Percentiles rank a stretch among this genome's conserved stretches.
These are phyloP conservation scores for Pelvicachromis taeniatus DNA, from an alignment of 2,113 vertebrate genomes.

Conservation along the genomic window DNA sequence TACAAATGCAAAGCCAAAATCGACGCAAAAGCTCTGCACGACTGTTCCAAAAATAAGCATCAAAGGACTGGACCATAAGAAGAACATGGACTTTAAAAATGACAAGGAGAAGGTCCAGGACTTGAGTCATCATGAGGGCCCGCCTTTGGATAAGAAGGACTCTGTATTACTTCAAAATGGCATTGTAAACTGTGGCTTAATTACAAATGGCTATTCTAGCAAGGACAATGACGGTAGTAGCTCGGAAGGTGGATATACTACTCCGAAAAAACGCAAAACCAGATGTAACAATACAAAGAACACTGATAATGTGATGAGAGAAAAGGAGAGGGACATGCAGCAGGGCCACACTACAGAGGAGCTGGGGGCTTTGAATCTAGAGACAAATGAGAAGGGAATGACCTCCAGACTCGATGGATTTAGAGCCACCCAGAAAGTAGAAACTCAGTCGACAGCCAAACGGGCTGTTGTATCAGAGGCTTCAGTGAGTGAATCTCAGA, in stretches of 20 bases:
- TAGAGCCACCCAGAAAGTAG: slow-evolving; percentile 80
- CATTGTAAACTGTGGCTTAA: slow-evolving; percentile 80
- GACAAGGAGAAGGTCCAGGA: slow-evolving; percentile 81
- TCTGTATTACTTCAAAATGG: slow-evolving; percentile 83
- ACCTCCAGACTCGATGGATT: slow-evolving; percentile 74
- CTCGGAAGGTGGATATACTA: slow-evolving; percentile 93
- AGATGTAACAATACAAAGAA: slow-evolving; percentile 86
- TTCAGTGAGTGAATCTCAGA: slow-evolving; percentile 75
- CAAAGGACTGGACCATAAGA: slow-evolving; percentile 86
- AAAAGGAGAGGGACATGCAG: slow-evolving; percentile 84
- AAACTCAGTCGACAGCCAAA: slow-evolving; percentile 63
- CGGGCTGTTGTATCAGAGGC: slow-evolving; percentile 62
- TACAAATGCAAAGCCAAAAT: slow-evolving; percentile 64
- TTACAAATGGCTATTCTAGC: slow-evolving; percentile 90
- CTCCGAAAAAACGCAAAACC: slow-evolving; percentile 89
- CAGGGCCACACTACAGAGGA: slow-evolving; percentile 80
- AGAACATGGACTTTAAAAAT: slow-evolving; percentile 92
- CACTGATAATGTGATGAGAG: slow-evolving; percentile 81
- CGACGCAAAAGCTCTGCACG: slow-evolving; percentile 51
- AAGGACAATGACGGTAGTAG: slow-evolving; percentile 95
- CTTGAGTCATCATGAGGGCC: slow-evolving; percentile 80
- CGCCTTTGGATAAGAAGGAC: slow-evolving; percentile 82
- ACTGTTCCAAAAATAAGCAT: slow-evolving; percentile 78
- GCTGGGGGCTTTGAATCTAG: slow-evolving; percentile 75
- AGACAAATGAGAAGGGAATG: slow-evolving; percentile 78